Evolutionary conservation across 1,140 invertebrate species (phyloP), one percentile per base, ranked within the genome.

Genomic region (Drosophila auraria): DNA sequence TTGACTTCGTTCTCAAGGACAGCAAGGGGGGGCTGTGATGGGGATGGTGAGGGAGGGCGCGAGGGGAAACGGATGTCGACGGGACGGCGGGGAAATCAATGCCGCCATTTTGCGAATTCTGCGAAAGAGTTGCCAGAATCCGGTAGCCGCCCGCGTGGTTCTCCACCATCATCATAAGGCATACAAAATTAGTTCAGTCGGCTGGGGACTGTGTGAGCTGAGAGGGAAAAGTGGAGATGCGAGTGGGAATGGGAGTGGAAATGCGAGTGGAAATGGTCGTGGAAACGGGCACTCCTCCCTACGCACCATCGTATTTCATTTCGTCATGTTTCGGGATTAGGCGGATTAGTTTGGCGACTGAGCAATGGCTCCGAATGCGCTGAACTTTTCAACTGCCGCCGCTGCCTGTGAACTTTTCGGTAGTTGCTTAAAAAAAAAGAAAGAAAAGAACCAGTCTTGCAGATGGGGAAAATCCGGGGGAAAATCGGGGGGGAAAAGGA

Each of bases 271-370:
- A 56, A 56, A 40, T 38, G 30, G 17, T 23, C 12, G 53, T 56
- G 53, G 33, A 56, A 56, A 38, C 33, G 33, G 54, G 54, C 81
- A 65, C 75, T 78, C 68, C 73, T 80, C 77, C 78, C 86, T 82
- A 86, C 87, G 81, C 84, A 86, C 83, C 84, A 81, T 92, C 91
- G 91, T 92, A 92, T 92, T 92, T 92, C 91, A 92, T 92, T 92
- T 92, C 91, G 91, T 92, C 91, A 92, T 92, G 91, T 92, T 91
- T 83, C 82, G 82, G 91, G 91, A 92, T 92, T 92, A 92, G 81
- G 79, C 58, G 89, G 91, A 92, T 92, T 92, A 92, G 87, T 84
- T 82, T 65, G 64, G 65, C 82, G 86, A 87, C 84, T 87, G 84
- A 87, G 86, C 86, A 86, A 90, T 91, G 87, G 86, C 82, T 90